These are phyloP conservation scores for Drosophila niveifrons DNA, from an alignment of 2,888 invertebrate genomes.

Conservation along the genomic window DNA sequence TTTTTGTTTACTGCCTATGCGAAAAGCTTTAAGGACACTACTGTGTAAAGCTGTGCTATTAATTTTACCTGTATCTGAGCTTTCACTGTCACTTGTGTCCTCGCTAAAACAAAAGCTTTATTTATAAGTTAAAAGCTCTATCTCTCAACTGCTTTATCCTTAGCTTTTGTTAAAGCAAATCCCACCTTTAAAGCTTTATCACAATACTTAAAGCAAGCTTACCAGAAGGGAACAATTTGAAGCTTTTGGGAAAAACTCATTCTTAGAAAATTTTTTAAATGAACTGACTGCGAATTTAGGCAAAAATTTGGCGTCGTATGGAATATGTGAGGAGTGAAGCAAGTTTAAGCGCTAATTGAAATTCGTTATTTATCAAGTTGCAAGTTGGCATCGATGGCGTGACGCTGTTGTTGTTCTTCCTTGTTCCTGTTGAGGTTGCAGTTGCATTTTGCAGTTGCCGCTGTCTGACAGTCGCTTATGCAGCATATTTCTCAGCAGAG, in stretches of 20 bases:
- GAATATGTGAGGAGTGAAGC: constrained; percentile 13
- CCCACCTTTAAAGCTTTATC: background rate
- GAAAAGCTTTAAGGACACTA: background rate
- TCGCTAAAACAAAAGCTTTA: background rate
- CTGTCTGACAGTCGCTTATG: constrained; percentile 46
- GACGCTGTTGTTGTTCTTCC: background rate
- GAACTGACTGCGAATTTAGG: background rate
- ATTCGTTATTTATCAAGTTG: constrained; percentile 69
- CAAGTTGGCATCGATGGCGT: constrained; percentile 44
- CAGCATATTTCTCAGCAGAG: constrained; percentile 19
- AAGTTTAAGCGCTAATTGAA: constrained; percentile 68
- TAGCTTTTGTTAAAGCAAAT: background rate
- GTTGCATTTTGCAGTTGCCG: constrained; percentile 14
- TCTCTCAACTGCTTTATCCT: fast-evolving
- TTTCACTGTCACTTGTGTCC: background rate
- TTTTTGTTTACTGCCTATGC: background rate
- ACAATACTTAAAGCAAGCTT: background rate
- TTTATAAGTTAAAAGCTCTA: background rate
- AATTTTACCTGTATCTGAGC: background rate
- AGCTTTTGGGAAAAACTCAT: constrained; percentile 15
- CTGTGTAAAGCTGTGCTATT: background rate
- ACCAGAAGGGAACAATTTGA: background rate
- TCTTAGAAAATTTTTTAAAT: background rate
- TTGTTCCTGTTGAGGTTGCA: constrained; percentile 11
- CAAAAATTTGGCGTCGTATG: background rate